phyloP scores from a whole-genome alignment of 2,113 vertebrate species.

The Malurus alboscapulatus region DNA sequence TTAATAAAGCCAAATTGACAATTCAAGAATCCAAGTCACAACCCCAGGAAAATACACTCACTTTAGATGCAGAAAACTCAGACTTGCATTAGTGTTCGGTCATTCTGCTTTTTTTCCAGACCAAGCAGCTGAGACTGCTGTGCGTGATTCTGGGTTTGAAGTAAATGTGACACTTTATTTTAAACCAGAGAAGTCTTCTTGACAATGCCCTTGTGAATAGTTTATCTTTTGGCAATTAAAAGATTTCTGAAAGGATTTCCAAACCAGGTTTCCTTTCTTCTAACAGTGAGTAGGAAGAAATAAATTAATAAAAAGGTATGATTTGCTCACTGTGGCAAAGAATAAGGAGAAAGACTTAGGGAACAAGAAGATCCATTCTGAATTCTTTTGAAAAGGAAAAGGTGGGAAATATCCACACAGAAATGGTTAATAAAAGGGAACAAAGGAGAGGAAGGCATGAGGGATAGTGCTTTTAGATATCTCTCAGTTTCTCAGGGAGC shows the following conservation, averaged over 20 bases:
- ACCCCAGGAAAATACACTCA: not conserved
- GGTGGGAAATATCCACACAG: not conserved
- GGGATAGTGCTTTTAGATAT: not conserved
- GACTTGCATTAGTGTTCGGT: not conserved
- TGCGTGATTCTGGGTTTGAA: not conserved
- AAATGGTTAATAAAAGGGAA: not conserved
- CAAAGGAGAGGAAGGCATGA: not conserved
- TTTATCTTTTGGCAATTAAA: not conserved
- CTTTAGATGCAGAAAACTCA: not conserved
- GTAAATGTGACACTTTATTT: not conserved
- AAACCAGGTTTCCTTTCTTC: not conserved
- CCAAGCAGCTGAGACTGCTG: not conserved
- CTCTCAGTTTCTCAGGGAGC: not conserved
- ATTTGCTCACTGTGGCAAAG: not conserved
- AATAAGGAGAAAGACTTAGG: not conserved
- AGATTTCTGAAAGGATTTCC: not conserved
- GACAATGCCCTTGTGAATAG: not conserved
- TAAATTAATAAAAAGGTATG: not conserved
- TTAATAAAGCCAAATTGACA: not conserved
- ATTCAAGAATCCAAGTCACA: not conserved
- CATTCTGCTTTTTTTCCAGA: not conserved
- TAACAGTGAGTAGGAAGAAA: not conserved
- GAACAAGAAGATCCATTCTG: not conserved
- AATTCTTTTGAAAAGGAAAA: not conserved
- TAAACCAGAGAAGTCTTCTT: not conserved